Conservation (phyloP, 2,888 invertebrate genomes). For the Hyalella azteca region DNA sequence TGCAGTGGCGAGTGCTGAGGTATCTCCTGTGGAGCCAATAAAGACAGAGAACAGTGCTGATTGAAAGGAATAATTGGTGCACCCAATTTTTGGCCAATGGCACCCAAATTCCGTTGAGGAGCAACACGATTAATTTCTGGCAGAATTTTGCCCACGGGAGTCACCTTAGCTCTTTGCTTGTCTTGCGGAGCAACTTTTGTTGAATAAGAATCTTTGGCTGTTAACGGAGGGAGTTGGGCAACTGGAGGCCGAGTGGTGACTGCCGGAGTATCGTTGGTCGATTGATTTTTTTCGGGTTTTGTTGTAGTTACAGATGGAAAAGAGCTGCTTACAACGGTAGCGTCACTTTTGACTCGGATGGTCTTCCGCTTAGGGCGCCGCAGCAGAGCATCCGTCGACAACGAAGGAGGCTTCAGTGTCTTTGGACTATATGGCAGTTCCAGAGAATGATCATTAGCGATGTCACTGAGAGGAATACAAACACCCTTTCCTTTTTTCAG, state of each 20-base stretch:
- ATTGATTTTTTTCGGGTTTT: background rate
- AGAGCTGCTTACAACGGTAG: background rate
- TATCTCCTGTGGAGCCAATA: constrained; percentile 16
- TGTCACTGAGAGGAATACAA: background rate
- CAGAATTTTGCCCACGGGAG: constrained; percentile 57
- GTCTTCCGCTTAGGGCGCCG: constrained; percentile 13
- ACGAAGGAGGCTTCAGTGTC: constrained; percentile 1
- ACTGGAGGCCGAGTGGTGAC: background rate
- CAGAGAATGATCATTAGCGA: constrained; percentile 25
- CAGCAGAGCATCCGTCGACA: background rate
- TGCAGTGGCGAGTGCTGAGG: constrained; percentile 24
- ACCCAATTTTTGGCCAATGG: constrained; percentile 51
- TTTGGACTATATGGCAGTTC: constrained; percentile 37
- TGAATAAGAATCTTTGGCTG: constrained; percentile 32
- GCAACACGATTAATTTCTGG: constrained; percentile 55
- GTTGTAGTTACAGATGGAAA: background rate
- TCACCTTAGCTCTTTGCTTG: constrained; percentile 49
- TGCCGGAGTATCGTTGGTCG: background rate
- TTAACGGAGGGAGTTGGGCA: background rate
- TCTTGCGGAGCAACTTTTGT: constrained; percentile 15
- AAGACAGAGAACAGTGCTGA: background rate
- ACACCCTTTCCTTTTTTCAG: constrained; percentile 18
- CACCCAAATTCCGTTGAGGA: constrained; percentile 51
- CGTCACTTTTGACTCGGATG: background rate
- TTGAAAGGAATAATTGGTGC: background rate